Evolutionary conservation across 2,797 vertebrate genomes (phyloP).

Genomic region (Sphaeramia orbicularis): DNA sequence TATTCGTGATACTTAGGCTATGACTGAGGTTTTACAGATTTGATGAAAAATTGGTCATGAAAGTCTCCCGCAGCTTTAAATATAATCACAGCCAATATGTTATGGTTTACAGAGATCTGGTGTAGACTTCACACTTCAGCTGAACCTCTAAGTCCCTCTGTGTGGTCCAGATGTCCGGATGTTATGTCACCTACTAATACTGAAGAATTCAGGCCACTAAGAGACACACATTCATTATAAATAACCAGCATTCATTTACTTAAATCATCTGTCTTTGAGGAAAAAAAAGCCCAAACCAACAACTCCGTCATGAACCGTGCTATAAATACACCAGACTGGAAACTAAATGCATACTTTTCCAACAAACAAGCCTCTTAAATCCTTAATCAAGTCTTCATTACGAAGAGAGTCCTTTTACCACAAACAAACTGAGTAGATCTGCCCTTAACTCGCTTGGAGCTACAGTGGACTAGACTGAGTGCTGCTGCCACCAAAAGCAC

Average conservation of each 20-base stretch:
- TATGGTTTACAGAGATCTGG: too few species aligned
- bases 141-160: not conserved
- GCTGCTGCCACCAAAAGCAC: slow-evolving; percentile 23
- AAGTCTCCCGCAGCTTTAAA: too few species aligned
- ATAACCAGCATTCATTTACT: slow-evolving; percentile 19
- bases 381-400: not conserved
- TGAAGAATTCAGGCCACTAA: slow-evolving; percentile 26
- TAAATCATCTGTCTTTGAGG: too few species aligned
- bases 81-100: too few species aligned
- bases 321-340: not conserved
- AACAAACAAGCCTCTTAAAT: slow-evolving; percentile 9
- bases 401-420: not conserved
- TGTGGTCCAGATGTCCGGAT: slow-evolving; percentile 38
- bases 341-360: not conserved
- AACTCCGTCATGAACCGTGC: not conserved
- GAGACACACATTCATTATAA: slow-evolving; percentile 9
- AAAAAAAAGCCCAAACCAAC: too few species aligned
- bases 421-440: slow-evolving; percentile 13
- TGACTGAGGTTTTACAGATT: too few species aligned
- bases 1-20: too few species aligned
- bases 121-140: too few species aligned
- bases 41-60: too few species aligned
- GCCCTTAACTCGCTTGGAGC: slow-evolving; percentile 4
- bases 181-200: slow-evolving; percentile 40
- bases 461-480: not conserved